phyloP scores from a whole-genome alignment of 2,113 vertebrate genomes.

The Cynopterus brachyotis region DNA sequence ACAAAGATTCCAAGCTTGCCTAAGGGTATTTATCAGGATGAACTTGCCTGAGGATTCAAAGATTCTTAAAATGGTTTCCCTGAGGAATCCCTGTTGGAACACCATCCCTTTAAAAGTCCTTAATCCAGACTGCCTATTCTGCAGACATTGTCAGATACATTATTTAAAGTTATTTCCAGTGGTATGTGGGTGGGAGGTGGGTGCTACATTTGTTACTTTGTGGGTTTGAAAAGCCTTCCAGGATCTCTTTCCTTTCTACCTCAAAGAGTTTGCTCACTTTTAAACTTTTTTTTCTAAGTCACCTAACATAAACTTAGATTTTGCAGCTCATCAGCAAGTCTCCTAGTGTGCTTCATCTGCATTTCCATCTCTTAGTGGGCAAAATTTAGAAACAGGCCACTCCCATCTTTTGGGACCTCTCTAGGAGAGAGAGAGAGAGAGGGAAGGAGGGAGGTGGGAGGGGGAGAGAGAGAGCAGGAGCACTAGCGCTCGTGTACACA shows the following conservation, averaged over 20 bases:
- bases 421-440: neutral
- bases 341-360: neutral
- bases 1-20: neutral
- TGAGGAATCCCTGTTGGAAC: neutral
- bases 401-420: neutral
- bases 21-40: neutral
- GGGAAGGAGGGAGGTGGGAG: too few relatives aligned
- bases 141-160: constrained; percentile 72
- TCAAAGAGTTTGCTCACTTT: constrained; percentile 22
- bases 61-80: neutral
- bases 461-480: too few relatives aligned
- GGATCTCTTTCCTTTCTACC: constrained; percentile 60
- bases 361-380: neutral
- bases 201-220: constrained; percentile 71
- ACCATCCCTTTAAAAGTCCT: constrained; percentile 65
- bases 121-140: constrained; percentile 63
- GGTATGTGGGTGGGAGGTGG: constrained; percentile 76
- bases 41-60: neutral
- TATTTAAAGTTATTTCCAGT: constrained; percentile 83
- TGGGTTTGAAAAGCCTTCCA: constrained; percentile 73
- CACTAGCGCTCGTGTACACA: too few relatives aligned
- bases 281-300: constrained; percentile 50
- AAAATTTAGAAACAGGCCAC: neutral
- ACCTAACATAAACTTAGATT: constrained; percentile 9
- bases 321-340: neutral